Percentiles rank a stretch among this genome's conserved stretches.
Conservation (phyloP, 2,888 invertebrate species). For the Endomychus coccineus region DNA sequence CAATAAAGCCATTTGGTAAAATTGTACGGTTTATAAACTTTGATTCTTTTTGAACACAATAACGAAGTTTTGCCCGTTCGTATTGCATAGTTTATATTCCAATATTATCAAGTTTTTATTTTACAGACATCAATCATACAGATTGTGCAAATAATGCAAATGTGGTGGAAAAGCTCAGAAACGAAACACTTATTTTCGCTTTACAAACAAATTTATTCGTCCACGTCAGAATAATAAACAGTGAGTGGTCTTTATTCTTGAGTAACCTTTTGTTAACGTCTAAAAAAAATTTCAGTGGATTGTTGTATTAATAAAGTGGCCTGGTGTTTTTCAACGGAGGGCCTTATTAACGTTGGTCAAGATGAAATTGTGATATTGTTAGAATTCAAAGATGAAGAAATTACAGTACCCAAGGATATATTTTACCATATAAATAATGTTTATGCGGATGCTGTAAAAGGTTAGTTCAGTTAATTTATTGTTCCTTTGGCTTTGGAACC, state of each 20-base stretch:
- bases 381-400: constrained; percentile 58
- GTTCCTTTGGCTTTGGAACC: too few relatives aligned
- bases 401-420: constrained; percentile 60
- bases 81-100: too few relatives aligned
- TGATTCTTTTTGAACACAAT: too few relatives aligned
- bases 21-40: too few relatives aligned
- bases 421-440: constrained; percentile 66
- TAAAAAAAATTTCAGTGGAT: constrained; percentile 50
- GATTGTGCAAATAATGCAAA: constrained; percentile 50
- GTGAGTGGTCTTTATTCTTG: constrained; percentile 48
- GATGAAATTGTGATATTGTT: constrained; percentile 73
- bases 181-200: constrained; percentile 62
- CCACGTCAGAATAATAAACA: constrained; percentile 63
- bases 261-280: constrained; percentile 7
- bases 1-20: too few relatives aligned
- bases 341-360: constrained; percentile 72
- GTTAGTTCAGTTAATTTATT: constrained; percentile 32
- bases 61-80: too few relatives aligned
- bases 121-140: constrained; percentile 48
- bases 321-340: constrained; percentile 71
- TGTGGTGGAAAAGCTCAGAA: constrained; percentile 52
- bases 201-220: constrained; percentile 68
- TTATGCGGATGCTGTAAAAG: constrained; percentile 60
- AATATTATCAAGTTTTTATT: too few relatives aligned
- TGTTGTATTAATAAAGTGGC: constrained; percentile 66